phyloP scores from a whole-genome alignment of 2,113 vertebrate genomes.

The Oenanthe melanoleuca region DNA sequence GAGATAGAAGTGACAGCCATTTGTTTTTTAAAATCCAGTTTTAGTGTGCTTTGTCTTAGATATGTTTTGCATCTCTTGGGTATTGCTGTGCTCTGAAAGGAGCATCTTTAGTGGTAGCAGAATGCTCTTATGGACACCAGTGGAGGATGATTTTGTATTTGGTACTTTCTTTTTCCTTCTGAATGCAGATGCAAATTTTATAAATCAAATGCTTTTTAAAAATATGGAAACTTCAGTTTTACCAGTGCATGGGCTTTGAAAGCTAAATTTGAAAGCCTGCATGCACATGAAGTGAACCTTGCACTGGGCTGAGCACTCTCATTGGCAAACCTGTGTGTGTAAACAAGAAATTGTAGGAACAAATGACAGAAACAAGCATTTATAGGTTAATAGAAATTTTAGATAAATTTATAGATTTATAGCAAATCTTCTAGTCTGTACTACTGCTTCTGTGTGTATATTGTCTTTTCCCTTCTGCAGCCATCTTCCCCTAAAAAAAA shows the following conservation, averaged over 20 bases:
- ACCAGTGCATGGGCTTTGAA: background rate
- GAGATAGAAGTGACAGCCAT: background rate
- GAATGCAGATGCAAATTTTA: background rate
- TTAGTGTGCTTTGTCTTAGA: background rate
- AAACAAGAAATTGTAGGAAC: background rate
- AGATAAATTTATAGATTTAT: too few species aligned
- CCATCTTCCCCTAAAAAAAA: rapidly evolving
- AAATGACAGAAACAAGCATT: background rate
- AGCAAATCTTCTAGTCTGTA: background rate
- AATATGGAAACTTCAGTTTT: background rate
- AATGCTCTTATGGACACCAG: background rate
- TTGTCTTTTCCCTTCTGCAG: background rate
- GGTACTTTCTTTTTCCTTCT: background rate
- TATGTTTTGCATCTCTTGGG: background rate
- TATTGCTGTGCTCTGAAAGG: background rate
- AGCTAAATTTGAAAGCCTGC: background rate
- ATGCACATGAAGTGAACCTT: background rate
- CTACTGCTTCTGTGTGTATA: background rate
- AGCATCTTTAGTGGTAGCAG: background rate
- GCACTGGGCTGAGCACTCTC: background rate
- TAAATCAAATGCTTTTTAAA: background rate
- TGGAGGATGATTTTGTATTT: background rate
- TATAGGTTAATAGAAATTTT: background rate
- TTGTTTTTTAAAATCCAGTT: background rate
- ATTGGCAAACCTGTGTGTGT: background rate